Evolutionary conservation across 2,888 invertebrate genomes (phyloP).

Genomic region (Eristalinus sepulchralis): DNA sequence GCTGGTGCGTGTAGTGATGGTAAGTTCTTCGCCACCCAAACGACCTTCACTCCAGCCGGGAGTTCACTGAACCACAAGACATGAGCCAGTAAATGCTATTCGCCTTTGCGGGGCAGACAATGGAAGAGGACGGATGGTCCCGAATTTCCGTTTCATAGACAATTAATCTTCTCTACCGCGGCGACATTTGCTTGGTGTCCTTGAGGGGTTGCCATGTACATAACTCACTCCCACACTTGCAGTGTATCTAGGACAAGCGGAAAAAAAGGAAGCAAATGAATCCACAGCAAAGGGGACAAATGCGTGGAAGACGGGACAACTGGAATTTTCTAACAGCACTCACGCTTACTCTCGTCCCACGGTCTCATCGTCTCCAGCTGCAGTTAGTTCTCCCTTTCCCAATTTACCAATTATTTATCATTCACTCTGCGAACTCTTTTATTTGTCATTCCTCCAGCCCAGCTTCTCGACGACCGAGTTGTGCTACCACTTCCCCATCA

Average conservation of each 20-base stretch:
- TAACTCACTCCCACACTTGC: conserved; percentile 13
- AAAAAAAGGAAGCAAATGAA: neutral
- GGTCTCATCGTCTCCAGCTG: neutral
- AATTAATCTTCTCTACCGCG: neutral
- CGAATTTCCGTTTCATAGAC: neutral
- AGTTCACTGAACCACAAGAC: conserved; percentile 61
- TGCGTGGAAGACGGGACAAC: conserved; percentile 2
- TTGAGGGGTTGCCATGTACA: conserved; percentile 36
- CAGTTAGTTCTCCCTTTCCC: neutral
- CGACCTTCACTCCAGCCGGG: conserved; percentile 63
- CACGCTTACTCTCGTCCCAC: conserved; percentile 1
- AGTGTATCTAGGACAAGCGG: conserved; percentile 55
- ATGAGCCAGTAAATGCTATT: neutral
- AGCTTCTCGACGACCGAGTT: conserved; percentile 20
- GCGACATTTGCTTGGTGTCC: conserved; percentile 43
- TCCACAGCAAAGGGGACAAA: neutral
- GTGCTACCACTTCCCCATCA: conserved; percentile 40
- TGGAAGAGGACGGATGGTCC: neutral
- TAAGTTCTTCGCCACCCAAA: conserved; percentile 21
- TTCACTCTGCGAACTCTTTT: conserved; percentile 16
- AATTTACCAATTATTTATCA: conserved; percentile 23
- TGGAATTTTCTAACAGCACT: conserved; percentile 58
- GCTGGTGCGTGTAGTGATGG: conserved; percentile 6
- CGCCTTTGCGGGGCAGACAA: neutral
- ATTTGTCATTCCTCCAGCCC: neutral